phyloP scores from a whole-genome alignment of 2,888 invertebrate genomes.

The Lasioglossum lativentre region DNA sequence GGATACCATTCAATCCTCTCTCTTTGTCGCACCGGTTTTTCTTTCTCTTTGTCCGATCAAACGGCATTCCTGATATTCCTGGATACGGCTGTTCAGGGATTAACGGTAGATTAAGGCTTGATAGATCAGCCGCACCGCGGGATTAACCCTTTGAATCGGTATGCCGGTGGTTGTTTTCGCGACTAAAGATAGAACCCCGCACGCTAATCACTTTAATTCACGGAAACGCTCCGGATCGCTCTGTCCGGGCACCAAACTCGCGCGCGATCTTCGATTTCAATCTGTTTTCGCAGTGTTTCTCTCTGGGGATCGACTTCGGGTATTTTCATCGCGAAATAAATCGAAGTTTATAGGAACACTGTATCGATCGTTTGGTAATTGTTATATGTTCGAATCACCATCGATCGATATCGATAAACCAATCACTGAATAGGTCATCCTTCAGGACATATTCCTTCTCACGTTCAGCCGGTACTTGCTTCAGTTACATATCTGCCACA shows the following conservation, averaged over 20 bases:
- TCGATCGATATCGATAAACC: no score
- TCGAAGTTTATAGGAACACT: not conserved
- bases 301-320: not conserved
- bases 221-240: not conserved
- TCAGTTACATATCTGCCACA: no score
- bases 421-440: no score
- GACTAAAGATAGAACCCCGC: slow-evolving; percentile 44
- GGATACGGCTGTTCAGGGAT: slow-evolving; percentile 46
- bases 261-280: slow-evolving; percentile 4
- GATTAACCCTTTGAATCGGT: slow-evolving; percentile 62
- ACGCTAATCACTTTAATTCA: slow-evolving; percentile 30
- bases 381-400: no score
- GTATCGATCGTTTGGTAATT: no score
- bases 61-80: slow-evolving; percentile 59
- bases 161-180: slow-evolving; percentile 61
- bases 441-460: no score
- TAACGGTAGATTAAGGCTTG: slow-evolving; percentile 69
- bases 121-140: slow-evolving; percentile 61
- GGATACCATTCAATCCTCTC: slow-evolving; percentile 53
- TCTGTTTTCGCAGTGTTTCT: no score
- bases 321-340: not conserved
- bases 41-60: slow-evolving; percentile 51
- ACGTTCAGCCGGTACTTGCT: no score
- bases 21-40: slow-evolving; percentile 12
- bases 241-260: not conserved